Conservation (phyloP, 2,888 invertebrate genomes). For the Pristionchus exspectatus region DNA sequence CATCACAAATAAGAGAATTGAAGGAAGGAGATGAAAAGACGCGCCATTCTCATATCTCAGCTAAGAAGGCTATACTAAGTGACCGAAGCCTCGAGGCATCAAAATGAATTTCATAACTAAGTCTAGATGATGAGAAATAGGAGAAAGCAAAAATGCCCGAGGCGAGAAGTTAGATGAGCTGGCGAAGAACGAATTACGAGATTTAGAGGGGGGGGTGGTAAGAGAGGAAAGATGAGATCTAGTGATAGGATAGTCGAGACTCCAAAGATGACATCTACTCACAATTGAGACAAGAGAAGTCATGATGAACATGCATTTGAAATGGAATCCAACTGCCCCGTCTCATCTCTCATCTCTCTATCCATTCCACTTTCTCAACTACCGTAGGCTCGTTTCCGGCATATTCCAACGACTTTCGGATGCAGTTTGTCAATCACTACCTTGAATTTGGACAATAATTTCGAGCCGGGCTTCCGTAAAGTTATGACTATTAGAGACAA, state of each 20-base stretch:
- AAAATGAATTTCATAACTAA: slow-evolving; percentile 52
- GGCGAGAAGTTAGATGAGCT: slow-evolving; percentile 53
- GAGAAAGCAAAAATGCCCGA: slow-evolving; percentile 55
- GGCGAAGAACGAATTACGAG: slow-evolving; percentile 50
- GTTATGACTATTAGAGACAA: slow-evolving; percentile 56
- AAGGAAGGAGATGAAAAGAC: slow-evolving; percentile 2
- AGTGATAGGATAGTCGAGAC: slow-evolving; percentile 21
- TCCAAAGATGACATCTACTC: slow-evolving; percentile 38
- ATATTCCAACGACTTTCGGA: slow-evolving; percentile 41
- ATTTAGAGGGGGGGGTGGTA: slow-evolving; percentile 16
- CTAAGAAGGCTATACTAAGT: not conserved
- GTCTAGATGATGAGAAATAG: slow-evolving; percentile 4
- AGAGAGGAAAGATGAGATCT: slow-evolving; percentile 1
- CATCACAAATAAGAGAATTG: slow-evolving; percentile 22
- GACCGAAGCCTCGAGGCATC: slow-evolving; percentile 36
- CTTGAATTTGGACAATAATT: slow-evolving; percentile 55
- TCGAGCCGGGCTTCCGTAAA: slow-evolving; percentile 53
- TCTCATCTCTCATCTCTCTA: slow-evolving; percentile 41
- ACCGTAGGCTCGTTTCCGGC: slow-evolving; percentile 37
- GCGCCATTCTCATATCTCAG: slow-evolving; percentile 3
- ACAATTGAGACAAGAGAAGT: slow-evolving; percentile 44
- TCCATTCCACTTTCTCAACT: not conserved
- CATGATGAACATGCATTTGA: slow-evolving; percentile 56
- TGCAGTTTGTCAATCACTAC: slow-evolving; percentile 52
- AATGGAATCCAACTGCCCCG: slow-evolving; percentile 23